A percentile compares a stretch with the other conserved stretches of the same genome.
phyloP scores from a whole-genome alignment of 2,888 invertebrate species.

The Pardosa pseudoannulata region DNA sequence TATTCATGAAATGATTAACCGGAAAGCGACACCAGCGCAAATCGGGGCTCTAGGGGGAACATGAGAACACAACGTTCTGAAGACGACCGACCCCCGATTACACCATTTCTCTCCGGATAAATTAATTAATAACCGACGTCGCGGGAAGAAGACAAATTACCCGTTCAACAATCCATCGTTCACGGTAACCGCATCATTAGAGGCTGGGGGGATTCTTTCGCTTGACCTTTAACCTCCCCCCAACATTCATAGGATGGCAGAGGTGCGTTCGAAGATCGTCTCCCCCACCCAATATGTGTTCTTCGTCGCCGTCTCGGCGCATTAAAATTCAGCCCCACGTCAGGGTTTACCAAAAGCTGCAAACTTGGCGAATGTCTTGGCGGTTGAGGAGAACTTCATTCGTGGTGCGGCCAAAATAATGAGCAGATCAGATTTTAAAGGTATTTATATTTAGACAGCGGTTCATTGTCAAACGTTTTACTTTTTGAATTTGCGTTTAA shows the following conservation, averaged over 20 bases:
- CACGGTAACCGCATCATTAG: slow-evolving; percentile 70
- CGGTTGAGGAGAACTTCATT: background rate
- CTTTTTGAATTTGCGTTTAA: no score
- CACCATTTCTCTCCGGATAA: slow-evolving; percentile 26
- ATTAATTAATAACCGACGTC: slow-evolving; percentile 65
- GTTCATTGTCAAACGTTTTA: no score
- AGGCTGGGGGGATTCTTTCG: slow-evolving; percentile 33
- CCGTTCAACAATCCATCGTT: slow-evolving; percentile 65
- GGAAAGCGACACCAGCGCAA: background rate
- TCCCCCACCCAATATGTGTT: background rate
- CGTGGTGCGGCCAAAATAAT: background rate
- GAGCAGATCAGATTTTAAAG: background rate
- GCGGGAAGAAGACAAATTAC: slow-evolving; percentile 52
- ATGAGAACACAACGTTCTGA: slow-evolving; percentile 9
- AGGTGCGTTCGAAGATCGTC: slow-evolving; percentile 27
- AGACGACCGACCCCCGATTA: background rate
- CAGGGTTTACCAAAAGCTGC: slow-evolving; percentile 39
- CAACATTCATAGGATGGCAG: slow-evolving; percentile 60
- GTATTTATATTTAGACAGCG: no score
- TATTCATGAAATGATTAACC: slow-evolving; percentile 52
- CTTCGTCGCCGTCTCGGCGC: slow-evolving; percentile 33
- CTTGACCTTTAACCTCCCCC: slow-evolving; percentile 63
- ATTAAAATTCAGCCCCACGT: slow-evolving; percentile 57
- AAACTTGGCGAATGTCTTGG: slow-evolving; percentile 2
- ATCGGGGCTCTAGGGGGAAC: background rate